A percentile compares a stretch with the other conserved stretches of the same genome.
These are phyloP conservation scores for Sepiola atlantica DNA, from an alignment of 2,888 invertebrate species.

Conservation along the genomic window DNA sequence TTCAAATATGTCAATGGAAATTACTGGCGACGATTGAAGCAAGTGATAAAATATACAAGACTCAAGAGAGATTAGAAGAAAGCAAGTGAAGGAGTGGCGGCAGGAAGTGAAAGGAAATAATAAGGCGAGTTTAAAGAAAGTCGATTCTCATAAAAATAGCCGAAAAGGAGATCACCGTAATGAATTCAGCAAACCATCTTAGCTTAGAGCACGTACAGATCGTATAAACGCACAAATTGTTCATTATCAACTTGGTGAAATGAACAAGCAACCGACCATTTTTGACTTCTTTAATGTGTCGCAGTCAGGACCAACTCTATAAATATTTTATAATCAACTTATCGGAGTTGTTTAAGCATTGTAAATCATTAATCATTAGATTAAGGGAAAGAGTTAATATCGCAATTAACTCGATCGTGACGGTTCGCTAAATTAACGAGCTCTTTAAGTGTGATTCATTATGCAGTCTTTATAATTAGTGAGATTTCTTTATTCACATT, in stretches of 20 bases:
- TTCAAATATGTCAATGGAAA: background rate
- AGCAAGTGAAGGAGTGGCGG: background rate
- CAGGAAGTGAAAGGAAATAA: background rate
- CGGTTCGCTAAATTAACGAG: background rate
- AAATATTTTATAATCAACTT: background rate
- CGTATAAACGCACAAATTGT: background rate
- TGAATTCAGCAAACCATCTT: background rate
- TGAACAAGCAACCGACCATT: background rate
- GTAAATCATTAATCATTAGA: background rate
- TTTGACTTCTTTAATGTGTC: background rate
- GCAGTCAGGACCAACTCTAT: background rate
- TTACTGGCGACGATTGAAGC: background rate
- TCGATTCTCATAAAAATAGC: background rate
- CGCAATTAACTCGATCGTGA: background rate
- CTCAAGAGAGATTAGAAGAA: background rate
- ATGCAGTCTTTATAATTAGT: background rate
- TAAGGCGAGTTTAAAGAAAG: background rate
- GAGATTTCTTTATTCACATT: no score
- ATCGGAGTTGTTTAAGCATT: background rate
- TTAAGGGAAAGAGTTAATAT: background rate
- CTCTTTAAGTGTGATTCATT: background rate
- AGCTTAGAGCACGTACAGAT: background rate
- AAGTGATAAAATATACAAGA: background rate
- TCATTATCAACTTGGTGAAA: background rate
- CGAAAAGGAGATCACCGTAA: background rate